Conservation (phyloP, 2,888 invertebrate species). For the Orthonychiurus folsomi region DNA sequence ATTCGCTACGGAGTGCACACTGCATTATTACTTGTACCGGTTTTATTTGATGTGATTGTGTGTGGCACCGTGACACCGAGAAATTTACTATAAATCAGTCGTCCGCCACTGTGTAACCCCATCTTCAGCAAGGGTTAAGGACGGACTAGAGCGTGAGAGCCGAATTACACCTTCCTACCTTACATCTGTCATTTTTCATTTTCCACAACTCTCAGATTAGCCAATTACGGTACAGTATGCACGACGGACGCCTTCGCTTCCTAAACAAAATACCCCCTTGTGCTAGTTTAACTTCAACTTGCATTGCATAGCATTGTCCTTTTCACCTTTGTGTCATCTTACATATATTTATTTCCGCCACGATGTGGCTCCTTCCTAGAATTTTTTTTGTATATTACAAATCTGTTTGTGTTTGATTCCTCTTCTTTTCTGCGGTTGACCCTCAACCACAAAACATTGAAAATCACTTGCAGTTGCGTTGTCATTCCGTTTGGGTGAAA, state of each 20-base stretch:
- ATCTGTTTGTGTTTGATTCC: background rate
- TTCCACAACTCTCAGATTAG: background rate
- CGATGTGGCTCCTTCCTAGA: background rate
- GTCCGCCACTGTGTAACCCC: background rate
- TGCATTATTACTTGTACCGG: background rate
- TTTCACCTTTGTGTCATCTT: background rate
- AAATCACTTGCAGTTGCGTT: background rate
- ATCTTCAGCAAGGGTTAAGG: too few relatives aligned
- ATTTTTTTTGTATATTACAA: too few relatives aligned
- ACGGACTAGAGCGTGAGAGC: background rate
- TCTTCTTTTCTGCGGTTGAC: background rate
- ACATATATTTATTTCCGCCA: background rate
- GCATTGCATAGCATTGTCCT: too few relatives aligned
- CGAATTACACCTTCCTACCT: background rate
- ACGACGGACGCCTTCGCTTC: background rate
- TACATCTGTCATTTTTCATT: background rate
- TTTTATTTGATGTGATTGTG: conserved; percentile 1
- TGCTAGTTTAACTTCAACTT: background rate
- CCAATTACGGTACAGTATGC: background rate
- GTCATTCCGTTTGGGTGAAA: background rate
- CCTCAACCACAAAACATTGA: background rate
- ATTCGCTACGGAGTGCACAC: background rate
- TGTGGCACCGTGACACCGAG: conserved; percentile 1
- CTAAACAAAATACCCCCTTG: background rate
- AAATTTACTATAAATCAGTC: background rate